Evolutionary conservation across 2,888 invertebrate genomes (phyloP).

Genomic region (Halictus ligatus): DNA sequence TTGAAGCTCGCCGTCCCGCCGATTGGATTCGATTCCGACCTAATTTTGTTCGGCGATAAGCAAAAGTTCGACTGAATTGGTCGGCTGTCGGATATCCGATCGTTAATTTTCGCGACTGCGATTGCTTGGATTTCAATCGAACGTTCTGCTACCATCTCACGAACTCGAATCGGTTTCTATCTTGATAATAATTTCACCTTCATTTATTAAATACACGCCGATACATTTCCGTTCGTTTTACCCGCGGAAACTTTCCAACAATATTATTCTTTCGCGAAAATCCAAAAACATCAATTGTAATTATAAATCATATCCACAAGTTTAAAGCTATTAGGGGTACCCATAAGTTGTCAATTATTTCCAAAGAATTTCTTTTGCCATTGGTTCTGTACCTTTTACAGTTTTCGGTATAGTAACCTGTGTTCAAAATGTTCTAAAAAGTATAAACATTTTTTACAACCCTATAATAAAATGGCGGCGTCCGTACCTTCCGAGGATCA

Average conservation of each 20-base stretch:
- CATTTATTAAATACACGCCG: not conserved
- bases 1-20: not conserved
- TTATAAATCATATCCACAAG: no score
- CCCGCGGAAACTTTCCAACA: not conserved
- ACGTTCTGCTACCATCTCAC: not conserved
- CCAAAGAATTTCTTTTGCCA: no score
- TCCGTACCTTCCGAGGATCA: no score
- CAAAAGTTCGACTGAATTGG: conserved; percentile 33
- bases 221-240: not conserved
- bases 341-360: no score
- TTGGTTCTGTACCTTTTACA: no score
- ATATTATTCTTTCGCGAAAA: not conserved
- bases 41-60: conserved; percentile 19
- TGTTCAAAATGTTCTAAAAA: no score
- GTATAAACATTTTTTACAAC: no score
- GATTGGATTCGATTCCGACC: conserved; percentile 22
- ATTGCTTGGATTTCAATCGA: conserved; percentile 48
- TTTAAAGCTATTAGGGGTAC: no score
- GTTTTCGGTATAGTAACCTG: no score
- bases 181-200: not conserved
- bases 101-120: conserved; percentile 73
- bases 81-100: conserved; percentile 59
- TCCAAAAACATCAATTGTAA: no score
- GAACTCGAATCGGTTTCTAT: conserved; percentile 4
- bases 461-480: no score